A percentile compares a stretch with the other conserved stretches of the same genome.
phyloP scores from a whole-genome alignment of 2,797 vertebrate genomes.

The Pangasius djambal region DNA sequence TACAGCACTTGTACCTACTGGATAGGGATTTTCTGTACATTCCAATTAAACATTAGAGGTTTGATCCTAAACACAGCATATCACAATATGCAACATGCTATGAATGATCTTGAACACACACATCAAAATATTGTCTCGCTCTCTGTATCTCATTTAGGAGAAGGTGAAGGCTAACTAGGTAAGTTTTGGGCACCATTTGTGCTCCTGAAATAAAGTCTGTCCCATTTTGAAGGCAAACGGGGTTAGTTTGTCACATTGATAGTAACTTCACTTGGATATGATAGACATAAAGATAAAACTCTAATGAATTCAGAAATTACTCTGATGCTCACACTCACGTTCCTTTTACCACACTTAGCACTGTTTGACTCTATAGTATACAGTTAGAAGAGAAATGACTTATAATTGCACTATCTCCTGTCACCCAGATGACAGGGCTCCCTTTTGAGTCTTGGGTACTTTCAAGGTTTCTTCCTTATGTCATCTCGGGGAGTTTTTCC shows the following conservation, averaged over 20 bases:
- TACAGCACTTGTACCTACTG: background rate
- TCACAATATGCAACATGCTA: background rate
- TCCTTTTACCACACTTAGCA: background rate
- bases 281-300: background rate
- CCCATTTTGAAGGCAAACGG: background rate
- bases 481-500: background rate
- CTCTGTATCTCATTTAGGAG: background rate
- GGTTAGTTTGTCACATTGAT: background rate
- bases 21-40: slow-evolving; percentile 1
- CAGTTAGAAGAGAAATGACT: background rate
- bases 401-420: background rate
- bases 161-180: background rate
- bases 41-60: background rate
- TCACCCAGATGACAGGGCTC: background rate
- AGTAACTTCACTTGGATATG: background rate
- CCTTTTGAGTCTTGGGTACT: background rate
- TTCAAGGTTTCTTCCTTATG: background rate
- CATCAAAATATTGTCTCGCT: background rate
- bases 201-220: background rate
- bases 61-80: background rate
- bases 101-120: background rate
- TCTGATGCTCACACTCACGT: background rate
- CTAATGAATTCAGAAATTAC: background rate
- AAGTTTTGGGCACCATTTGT: background rate
- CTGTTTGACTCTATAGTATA: background rate